phyloP scores from a whole-genome alignment of 2,113 vertebrate genomes.

The Lethenteron reissneri region DNA sequence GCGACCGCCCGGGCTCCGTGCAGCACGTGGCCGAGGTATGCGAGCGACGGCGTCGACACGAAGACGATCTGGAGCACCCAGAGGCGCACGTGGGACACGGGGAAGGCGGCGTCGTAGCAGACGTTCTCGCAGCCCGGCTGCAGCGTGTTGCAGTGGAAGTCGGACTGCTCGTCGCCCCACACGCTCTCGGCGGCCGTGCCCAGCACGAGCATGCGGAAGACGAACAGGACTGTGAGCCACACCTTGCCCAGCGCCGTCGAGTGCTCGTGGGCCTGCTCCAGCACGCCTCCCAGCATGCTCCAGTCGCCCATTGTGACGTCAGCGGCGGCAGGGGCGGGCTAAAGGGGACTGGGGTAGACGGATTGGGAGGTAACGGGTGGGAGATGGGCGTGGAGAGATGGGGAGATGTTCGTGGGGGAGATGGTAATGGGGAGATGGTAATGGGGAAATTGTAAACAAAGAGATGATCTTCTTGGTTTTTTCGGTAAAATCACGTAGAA shows the following conservation, averaged over 20 bases:
- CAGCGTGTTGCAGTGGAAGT: slow-evolving; percentile 20
- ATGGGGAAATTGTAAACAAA: no score
- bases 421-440: no score
- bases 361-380: neutral
- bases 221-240: slow-evolving; percentile 7
- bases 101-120: no score
- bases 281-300: slow-evolving; percentile 2
- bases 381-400: neutral
- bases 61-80: no score
- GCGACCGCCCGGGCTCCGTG: no score
- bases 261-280: slow-evolving; percentile 9
- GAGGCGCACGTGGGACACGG: no score
- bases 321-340: no score
- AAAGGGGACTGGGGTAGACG: neutral
- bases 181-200: slow-evolving; percentile 13
- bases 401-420: no score
- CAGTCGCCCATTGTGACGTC: slow-evolving; percentile 6
- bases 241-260: slow-evolving; percentile 8
- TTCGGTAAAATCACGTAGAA: no score
- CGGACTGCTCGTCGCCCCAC: slow-evolving; percentile 24
- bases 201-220: slow-evolving; percentile 10
- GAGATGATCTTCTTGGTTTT: no score
- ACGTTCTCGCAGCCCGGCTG: slow-evolving; percentile 16
- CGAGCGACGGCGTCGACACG: no score
- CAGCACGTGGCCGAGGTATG: no score